phyloP scores from a whole-genome alignment of 92 coral and sea anemone species.

The Bergia puertoricense region DNA sequence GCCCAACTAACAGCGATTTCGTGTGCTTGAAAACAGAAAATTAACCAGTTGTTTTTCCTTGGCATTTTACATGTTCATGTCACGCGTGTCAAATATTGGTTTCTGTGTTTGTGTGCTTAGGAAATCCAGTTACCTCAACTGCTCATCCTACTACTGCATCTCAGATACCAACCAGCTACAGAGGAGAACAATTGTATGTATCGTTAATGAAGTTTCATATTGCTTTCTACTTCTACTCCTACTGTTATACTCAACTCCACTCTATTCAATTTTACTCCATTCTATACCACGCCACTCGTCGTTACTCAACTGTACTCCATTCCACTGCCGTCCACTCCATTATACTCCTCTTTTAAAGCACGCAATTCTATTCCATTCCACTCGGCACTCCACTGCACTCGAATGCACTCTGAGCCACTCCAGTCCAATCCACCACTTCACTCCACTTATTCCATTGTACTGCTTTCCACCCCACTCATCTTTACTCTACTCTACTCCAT shows the following conservation, averaged over 20 bases:
- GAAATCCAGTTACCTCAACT: background rate
- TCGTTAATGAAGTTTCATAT: too few species aligned
- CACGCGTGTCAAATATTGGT: background rate
- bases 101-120: background rate
- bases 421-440: background rate
- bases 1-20: background rate
- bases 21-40: too few species aligned
- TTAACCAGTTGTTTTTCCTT: background rate
- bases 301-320: background rate
- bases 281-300: background rate
- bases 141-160: constrained; percentile 26
- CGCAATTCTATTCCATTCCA: background rate
- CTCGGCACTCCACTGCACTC: background rate
- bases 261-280: background rate
- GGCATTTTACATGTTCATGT: background rate
- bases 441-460: background rate
- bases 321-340: background rate
- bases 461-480: background rate
- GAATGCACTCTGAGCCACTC: background rate
- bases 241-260: background rate
- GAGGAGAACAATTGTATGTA: constrained; percentile 24
- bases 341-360: background rate
- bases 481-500: background rate
- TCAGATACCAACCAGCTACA: constrained; percentile 24
- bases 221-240: background rate